Evolutionary conservation across 2,797 vertebrate species (phyloP), one percentile per base, ranked within the genome.

Genomic region (Sebastes nivosus): DNA sequence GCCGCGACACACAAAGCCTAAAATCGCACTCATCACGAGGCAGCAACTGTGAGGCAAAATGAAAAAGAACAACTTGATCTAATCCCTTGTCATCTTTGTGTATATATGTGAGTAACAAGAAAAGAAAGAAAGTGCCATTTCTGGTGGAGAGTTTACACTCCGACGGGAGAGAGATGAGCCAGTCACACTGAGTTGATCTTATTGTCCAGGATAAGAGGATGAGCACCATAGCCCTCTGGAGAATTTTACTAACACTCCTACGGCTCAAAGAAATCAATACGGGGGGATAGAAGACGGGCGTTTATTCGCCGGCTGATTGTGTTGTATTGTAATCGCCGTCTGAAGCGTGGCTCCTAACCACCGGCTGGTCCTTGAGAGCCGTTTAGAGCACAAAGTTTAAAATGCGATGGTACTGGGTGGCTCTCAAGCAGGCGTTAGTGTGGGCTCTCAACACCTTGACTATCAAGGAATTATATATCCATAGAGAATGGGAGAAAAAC

Each of bases 131-230:
- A 83, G 85, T 78, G 89, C 75, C 77, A 83, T 86, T 89, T 87
- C 73, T 91, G 75, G 72, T 85, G 75, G 77, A 84, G 86, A 85
- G 82, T 93, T 90, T 85, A 80, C 77, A 80, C 92, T 89, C 86
- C 74, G 67, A 83, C 74, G 75, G 79, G 74, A 77, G 78, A 92
- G 46, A 54, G 90, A 92, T 93, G 93, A 93, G 80, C 86, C 88
- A 88, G 93, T 93, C 89, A 89, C 89, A 87, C 84, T 81, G 85
- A 88, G 90, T 86, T 90, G 87, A 93, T 94, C 91, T 90, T 90
- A 92, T 93, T 92, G 93, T 93, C 91, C 88, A 69, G 89, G 92
- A 92, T 93, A 92, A 93, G 88, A 93, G 89, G 92, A 92, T 88
- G 90, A 93, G 85, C 80, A 32, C 74, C 77, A 70, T n/a, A 60